These are phyloP conservation scores for Phoebastria nigripes DNA, from an alignment of 2,797 vertebrate genomes.

Conservation along the genomic window DNA sequence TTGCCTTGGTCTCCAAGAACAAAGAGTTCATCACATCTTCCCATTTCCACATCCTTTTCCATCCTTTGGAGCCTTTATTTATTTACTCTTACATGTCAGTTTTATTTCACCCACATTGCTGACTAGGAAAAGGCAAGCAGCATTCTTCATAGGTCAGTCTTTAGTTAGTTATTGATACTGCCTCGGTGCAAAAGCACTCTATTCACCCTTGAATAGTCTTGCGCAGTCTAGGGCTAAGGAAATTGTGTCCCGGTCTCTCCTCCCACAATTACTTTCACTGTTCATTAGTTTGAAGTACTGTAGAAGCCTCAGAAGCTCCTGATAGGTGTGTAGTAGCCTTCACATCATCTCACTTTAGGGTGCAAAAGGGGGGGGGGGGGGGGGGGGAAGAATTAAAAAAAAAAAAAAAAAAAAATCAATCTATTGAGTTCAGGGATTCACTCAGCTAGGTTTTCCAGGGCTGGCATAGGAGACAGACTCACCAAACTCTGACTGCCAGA, in stretches of 20 bases:
- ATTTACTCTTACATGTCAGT: not conserved
- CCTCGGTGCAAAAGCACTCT: not conserved
- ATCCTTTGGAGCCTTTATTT: not conserved
- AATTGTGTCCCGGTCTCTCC: not conserved
- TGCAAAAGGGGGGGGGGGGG: not conserved
- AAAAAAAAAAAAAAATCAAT: not conserved
- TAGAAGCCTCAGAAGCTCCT: not conserved
- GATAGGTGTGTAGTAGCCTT: not conserved
- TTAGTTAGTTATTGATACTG: slow-evolving; percentile 66
- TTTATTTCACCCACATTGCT: slow-evolving; percentile 23
- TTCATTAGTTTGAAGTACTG: not conserved
- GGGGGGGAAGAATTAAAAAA: not conserved
- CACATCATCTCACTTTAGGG: not conserved
- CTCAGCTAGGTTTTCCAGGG: not conserved
- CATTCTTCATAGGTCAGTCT: slow-evolving; percentile 68
- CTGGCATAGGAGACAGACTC: not conserved
- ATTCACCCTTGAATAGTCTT: not conserved
- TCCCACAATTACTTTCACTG: not conserved
- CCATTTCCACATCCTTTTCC: not conserved
- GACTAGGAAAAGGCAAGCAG: slow-evolving; percentile 19
- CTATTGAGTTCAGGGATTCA: not conserved
- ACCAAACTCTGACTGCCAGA: not conserved
- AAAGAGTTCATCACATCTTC: not conserved
- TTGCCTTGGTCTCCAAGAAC: not conserved
- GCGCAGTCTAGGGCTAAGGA: not conserved